These are phyloP conservation scores for Tympanoctomys barrerae DNA, from an alignment of 2,797 vertebrate species.

Conservation along the genomic window DNA sequence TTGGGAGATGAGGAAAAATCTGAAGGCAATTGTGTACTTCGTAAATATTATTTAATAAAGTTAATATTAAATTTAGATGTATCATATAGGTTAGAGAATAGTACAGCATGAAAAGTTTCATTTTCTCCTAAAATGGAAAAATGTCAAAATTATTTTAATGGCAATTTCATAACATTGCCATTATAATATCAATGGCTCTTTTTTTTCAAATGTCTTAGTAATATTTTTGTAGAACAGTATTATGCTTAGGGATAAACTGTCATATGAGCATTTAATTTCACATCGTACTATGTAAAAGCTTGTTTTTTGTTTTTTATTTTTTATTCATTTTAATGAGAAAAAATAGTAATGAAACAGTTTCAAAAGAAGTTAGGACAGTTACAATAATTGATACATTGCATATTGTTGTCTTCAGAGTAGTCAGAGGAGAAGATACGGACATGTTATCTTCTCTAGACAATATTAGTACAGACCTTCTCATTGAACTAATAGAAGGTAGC, in stretches of 20 bases:
- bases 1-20: constrained; percentile 10
- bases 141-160: not conserved
- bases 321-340: too few relatives aligned
- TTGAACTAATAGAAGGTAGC: too few relatives aligned
- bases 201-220: not conserved
- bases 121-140: constrained; percentile 51
- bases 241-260: not conserved
- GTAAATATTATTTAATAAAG: not conserved
- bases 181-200: not conserved
- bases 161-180: not conserved
- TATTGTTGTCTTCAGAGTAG: too few relatives aligned
- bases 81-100: not conserved
- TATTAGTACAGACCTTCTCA: too few relatives aligned
- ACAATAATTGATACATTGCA: too few relatives aligned
- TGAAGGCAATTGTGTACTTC: not conserved
- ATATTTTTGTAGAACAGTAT: not conserved
- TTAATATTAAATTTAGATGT: not conserved
- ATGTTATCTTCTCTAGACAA: too few relatives aligned
- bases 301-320: too few relatives aligned
- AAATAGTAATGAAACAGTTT: too few relatives aligned
- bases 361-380: too few relatives aligned
- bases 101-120: not conserved
- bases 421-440: too few relatives aligned
- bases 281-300: not conserved
- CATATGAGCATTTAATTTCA: constrained; percentile 9